Evolutionary conservation across 2,797 vertebrate species (phyloP), one percentile per base, ranked within the genome.

Genomic region (Lagodon rhomboides): DNA sequence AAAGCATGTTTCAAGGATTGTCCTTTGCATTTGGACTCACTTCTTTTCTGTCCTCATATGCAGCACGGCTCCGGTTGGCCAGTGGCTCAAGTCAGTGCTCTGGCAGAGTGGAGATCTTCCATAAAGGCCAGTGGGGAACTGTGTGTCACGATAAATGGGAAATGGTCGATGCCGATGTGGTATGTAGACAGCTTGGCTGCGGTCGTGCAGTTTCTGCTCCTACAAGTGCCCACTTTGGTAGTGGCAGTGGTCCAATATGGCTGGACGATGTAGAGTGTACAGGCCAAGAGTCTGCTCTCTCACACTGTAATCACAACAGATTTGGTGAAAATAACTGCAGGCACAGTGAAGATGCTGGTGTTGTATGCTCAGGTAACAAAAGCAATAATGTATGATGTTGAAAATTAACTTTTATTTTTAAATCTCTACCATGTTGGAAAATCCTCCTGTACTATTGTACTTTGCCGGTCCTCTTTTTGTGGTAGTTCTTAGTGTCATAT

Each of bases 141-240:
- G 90, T 94, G 23, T 95, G 94, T 68, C 90, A 93, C n/a, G 89
- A 94, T 16, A 88, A 89, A 4, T 95, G 92, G 91, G 41, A 65
- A 17, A 25, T 94, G 20, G 1, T 0, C 11, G 87, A 77, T 1
- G 92, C 87, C 0, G 68, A 86, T 34, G 94, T 95, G 38, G 91
- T 94, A 4, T 95, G 94, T n/a, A 82, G 75, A 61, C 92, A 95
- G 65, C 59, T 94, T 11, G 93, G 83, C 27, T 95, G 94, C 0
- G 92, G 91, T 22, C 89, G 82, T 47, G 91, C 92, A 0, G 25
- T 93, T n/a, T 84, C 83, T 12, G 90, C 86, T n/a, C 89, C 84
- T 1, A 0, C 0, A 3, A 84, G 64, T 47, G 90, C 92, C 34
- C 87, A 91, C 72, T 95, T 91, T 51, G 94, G 94, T 13, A 34